Percentiles rank a stretch among this genome's conserved stretches.
Conservation (phyloP, 2,113 vertebrate genomes). For the Spea multiplicata region DNA sequence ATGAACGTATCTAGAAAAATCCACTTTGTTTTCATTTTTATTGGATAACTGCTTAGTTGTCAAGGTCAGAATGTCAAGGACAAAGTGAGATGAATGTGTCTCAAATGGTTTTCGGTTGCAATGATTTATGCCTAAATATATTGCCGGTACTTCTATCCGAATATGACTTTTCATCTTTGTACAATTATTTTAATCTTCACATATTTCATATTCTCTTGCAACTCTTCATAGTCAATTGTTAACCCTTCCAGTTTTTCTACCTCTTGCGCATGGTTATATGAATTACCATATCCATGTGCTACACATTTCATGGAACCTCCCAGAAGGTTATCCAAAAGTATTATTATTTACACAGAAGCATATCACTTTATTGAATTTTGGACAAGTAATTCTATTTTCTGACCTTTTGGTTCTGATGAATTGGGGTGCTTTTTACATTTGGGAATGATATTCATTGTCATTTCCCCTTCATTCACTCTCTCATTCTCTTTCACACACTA, state of each 20-base stretch:
- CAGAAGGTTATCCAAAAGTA: too few species aligned
- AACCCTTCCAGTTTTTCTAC: neutral
- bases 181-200: neutral
- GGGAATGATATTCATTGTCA: too few species aligned
- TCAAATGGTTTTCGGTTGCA: neutral
- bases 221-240: neutral
- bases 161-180: neutral
- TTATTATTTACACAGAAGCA: too few species aligned
- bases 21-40: constrained; percentile 2
- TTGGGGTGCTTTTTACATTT: too few species aligned
- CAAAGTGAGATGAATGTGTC: neutral
- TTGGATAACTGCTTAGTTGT: neutral
- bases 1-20: neutral
- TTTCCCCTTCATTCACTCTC: too few species aligned
- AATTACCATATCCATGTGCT: too few species aligned
- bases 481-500: too few species aligned
- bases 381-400: too few species aligned
- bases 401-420: too few species aligned
- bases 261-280: neutral
- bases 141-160: neutral
- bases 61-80: constrained; percentile 7
- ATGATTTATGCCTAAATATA: neutral
- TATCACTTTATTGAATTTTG: too few species aligned
- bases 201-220: too few species aligned
- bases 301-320: too few species aligned